Percentiles rank a stretch among this genome's conserved stretches.
phyloP scores from a whole-genome alignment of 1,140 invertebrate genomes.

The Caenorhabditis brenneri region DNA sequence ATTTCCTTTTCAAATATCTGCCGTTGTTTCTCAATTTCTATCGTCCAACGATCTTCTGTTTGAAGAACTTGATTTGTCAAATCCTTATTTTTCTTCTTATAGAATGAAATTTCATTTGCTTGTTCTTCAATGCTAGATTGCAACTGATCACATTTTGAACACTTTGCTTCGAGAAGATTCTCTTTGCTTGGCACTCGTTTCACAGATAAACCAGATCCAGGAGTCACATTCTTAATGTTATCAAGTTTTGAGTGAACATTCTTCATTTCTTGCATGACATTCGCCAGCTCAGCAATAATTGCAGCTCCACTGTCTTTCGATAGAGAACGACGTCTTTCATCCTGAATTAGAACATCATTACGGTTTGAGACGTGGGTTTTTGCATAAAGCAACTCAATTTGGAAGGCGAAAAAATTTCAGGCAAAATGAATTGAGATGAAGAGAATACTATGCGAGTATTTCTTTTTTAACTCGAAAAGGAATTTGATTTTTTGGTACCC shows the following conservation, averaged over 20 bases:
- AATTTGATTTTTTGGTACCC: not conserved
- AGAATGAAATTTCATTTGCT: conserved; percentile 62
- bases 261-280: conserved; percentile 64
- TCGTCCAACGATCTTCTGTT: conserved; percentile 69
- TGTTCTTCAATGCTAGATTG: conserved; percentile 24
- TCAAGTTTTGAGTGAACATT: conserved; percentile 61
- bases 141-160: conserved; percentile 32
- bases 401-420: no score
- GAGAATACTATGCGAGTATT: no score
- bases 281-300: conserved; percentile 65
- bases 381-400: no score
- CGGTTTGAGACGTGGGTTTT: no score
- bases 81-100: conserved; percentile 71
- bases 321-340: conserved; percentile 65
- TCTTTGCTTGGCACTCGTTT: not conserved
- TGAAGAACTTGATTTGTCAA: conserved; percentile 68
- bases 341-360: conserved; percentile 39
- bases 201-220: not conserved
- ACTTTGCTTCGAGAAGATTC: conserved; percentile 16
- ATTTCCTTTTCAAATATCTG: conserved; percentile 62
- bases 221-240: conserved; percentile 54
- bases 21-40: conserved; percentile 67
- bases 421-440: not conserved
- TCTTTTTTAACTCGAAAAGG: not conserved
- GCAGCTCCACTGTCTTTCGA: conserved; percentile 62